Evolutionary conservation across 2,888 invertebrate genomes (phyloP), one percentile per base, ranked within the genome.

Genomic region (Halocaridina rubra): DNA sequence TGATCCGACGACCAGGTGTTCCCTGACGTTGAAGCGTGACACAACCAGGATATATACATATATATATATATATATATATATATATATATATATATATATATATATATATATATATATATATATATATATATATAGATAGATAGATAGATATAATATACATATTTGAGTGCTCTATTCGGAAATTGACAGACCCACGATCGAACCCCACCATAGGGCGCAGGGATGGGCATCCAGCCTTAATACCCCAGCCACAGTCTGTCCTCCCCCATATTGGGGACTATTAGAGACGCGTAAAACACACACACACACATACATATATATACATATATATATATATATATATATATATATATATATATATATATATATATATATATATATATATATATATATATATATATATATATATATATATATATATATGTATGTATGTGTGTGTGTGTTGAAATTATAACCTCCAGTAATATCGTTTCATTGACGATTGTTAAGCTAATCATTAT

Each of bases 341-440:
- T 74, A 74, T 74, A 74, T 74, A 74, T 74, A 74, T 74, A 39
- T 74, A 74, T 53, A 74, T 74, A 74, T 74, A 74, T 74, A 39
- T 74, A 74, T 74, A 74, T 74, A 74, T 74, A 74, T 74, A 39
- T 74, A 74, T 74, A 74, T 74, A 74, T 74, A 39, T 74, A 39
- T 39, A 39, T 74, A 74, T n/a, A n/a, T 19, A 61, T 61, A 61
- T 19, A 2, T 61, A n/a, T n/a, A n/a, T n/a, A n/a, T n/a, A n/a
- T n/a, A n/a, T n/a, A n/a, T n/a, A n/a, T n/a, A n/a, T n/a, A n/a
- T n/a, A n/a, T 71, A 71, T 71, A 29, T 71, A 71, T 29, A 71
- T 71, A 71, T 10, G 1, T 29, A 30, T 29, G 3, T 27, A 1
- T 30, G 0, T 71, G 4, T 13, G n/a, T n/a, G n/a, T n/a, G n/a